Percentiles rank a stretch among this genome's conserved stretches.
These are phyloP conservation scores for Apostichopus leukothele DNA, from an alignment of 53 echinoderm and acorn worm species.

Conservation along the genomic window DNA sequence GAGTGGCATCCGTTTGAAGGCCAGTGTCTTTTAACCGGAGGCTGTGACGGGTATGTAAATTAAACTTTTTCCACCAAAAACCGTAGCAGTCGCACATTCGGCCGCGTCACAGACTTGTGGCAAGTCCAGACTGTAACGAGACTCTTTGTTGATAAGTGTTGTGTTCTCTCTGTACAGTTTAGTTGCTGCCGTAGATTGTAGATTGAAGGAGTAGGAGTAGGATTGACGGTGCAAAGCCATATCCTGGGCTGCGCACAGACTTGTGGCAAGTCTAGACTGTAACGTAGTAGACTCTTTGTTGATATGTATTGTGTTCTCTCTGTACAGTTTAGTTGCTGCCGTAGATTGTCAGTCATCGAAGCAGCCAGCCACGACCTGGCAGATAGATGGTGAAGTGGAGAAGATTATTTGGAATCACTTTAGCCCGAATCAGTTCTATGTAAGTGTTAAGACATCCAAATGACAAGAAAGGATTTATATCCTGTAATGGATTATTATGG, in stretches of 20 bases:
- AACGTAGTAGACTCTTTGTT: too few species aligned
- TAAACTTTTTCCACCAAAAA: too few species aligned
- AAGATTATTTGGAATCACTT: slow-evolving; percentile 93
- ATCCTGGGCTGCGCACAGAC: too few species aligned
- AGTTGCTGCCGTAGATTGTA: slow-evolving; percentile 89
- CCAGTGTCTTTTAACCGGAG: slow-evolving; percentile 79
- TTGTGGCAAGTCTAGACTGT: too few species aligned
- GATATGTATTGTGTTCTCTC: background rate
- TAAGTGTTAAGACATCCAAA: slow-evolving; percentile 46
- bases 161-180: slow-evolving; percentile 48
- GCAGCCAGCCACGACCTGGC: slow-evolving; percentile 72
- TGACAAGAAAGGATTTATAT: too few species aligned
- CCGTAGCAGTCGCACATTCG: too few species aligned
- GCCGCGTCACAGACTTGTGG: too few species aligned
- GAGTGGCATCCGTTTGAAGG: slow-evolving; percentile 98
- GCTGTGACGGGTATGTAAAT: slow-evolving; percentile 88
- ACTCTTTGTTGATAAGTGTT: background rate
- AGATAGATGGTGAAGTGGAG: slow-evolving; percentile 88
- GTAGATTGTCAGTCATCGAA: slow-evolving; percentile 75
- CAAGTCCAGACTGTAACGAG: too few species aligned
- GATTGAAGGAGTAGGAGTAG: slow-evolving; percentile 24
- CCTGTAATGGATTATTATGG: too few species aligned
- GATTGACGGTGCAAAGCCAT: too few species aligned
- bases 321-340: slow-evolving; percentile 76
- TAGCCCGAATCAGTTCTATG: slow-evolving; percentile 78